Percentiles rank a stretch among this genome's conserved stretches.
These are phyloP conservation scores for Xestia xanthographa DNA, from an alignment of 2,888 invertebrate species.

Conservation along the genomic window DNA sequence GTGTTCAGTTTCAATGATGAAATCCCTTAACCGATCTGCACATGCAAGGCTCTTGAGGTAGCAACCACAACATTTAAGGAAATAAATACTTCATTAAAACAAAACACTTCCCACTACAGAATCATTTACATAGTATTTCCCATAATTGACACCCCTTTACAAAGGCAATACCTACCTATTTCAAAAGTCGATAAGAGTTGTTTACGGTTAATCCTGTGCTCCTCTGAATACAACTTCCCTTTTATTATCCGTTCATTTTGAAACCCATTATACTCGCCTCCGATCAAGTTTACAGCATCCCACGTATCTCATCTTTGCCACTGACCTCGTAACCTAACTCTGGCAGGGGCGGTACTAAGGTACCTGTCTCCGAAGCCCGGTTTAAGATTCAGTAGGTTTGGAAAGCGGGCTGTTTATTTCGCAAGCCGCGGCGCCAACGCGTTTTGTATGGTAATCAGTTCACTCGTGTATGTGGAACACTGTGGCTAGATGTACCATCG, in stretches of 20 bases:
- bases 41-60: neutral
- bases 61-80: neutral
- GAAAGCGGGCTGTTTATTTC: constrained; percentile 52
- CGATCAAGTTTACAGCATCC: constrained; percentile 31
- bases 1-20: neutral
- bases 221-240: neutral
- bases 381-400: constrained; percentile 52
- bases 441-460: constrained; percentile 65
- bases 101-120: neutral
- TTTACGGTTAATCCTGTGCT: constrained; percentile 20
- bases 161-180: neutral
- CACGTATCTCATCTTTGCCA: constrained; percentile 23
- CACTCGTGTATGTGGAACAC: constrained; percentile 23
- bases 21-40: neutral
- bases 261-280: constrained; percentile 27
- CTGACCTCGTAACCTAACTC: constrained; percentile 39
- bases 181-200: neutral
- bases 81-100: constrained; percentile 13
- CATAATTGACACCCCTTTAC: neutral
- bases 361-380: constrained; percentile 25
- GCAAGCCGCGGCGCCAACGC: constrained; percentile 40
- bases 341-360: neutral
- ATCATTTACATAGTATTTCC: neutral
- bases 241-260: constrained; percentile 21
- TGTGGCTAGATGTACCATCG: constrained; percentile 23